phyloP scores from a whole-genome alignment of 2,888 invertebrate species.

The Alitta virens region DNA sequence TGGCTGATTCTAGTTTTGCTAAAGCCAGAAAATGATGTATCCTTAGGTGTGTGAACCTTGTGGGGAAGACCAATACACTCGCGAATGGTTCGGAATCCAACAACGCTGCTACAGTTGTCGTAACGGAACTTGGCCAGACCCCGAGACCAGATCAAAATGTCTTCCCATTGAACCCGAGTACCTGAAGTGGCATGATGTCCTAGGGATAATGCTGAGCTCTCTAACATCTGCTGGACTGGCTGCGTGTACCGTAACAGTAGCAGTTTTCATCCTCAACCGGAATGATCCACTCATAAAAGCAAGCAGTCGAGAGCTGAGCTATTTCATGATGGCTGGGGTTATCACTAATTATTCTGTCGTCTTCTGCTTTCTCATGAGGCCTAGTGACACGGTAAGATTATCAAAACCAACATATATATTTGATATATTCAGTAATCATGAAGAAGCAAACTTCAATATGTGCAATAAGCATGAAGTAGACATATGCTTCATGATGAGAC shows the following conservation, averaged over 20 bases:
- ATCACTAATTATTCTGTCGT: not conserved
- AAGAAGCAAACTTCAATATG: too few species aligned
- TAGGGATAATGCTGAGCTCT: not conserved
- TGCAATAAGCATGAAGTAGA: too few species aligned
- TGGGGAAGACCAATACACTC: not conserved
- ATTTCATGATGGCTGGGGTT: not conserved
- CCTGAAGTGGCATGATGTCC: conserved; percentile 1
- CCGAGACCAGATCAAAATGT: conserved; percentile 20
- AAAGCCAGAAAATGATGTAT: too few species aligned
- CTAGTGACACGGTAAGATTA: conserved; percentile 18
- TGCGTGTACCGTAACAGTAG: not conserved
- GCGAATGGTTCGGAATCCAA: not conserved
- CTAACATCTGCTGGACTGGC: not conserved
- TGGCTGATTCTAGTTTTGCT: too few species aligned
- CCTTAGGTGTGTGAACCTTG: not conserved
- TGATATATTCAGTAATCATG: too few species aligned
- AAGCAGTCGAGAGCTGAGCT: not conserved
- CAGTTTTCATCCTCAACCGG: not conserved
- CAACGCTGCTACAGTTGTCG: conserved; percentile 27
- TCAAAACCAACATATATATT: too few species aligned
- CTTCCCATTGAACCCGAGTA: conserved; percentile 18
- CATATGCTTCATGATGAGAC: not conserved
- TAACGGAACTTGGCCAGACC: conserved; percentile 29
- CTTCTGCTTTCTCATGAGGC: conserved; percentile 22
- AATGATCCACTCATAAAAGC: not conserved